Evolutionary conservation across 2,797 vertebrate species (phyloP).

Genomic region (Enteromius trimaculatus): DNA sequence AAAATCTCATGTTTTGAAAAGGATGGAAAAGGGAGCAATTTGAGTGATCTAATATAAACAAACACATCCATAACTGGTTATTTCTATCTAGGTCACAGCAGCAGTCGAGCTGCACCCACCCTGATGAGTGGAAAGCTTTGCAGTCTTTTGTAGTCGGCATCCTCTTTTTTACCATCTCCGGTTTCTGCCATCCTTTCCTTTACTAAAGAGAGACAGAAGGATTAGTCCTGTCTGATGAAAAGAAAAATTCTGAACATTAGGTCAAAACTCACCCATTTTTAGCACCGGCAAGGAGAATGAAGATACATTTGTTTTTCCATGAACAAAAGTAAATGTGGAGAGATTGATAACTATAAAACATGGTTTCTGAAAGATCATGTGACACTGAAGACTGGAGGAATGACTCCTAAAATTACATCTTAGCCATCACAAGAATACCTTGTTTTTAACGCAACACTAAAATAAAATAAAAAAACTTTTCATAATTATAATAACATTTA

Average conservation of each 20-base stretch:
- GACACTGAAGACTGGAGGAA: background rate
- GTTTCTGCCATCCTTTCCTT: slow-evolving; percentile 80
- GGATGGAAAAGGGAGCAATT: background rate
- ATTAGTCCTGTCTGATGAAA: slow-evolving; percentile 1
- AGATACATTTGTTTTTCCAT: background rate
- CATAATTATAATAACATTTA: background rate
- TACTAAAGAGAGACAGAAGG: slow-evolving; percentile 64
- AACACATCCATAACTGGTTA: slow-evolving; percentile 3
- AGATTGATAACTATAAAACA: background rate
- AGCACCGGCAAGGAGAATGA: background rate
- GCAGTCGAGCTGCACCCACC: slow-evolving; percentile 67
- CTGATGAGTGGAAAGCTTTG: slow-evolving; percentile 96
- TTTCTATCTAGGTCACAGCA: slow-evolving; percentile 26
- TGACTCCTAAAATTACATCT: background rate
- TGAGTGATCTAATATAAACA: slow-evolving; percentile 31
- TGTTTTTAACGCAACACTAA: background rate
- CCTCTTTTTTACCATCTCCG: slow-evolving; percentile 92
- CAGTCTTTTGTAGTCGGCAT: slow-evolving; percentile 95
- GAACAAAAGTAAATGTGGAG: background rate
- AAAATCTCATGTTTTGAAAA: background rate
- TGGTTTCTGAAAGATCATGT: background rate
- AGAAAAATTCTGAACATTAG: background rate
- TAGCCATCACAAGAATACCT: background rate
- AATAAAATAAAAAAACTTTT: background rate
- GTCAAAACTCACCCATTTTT: background rate